Conservation (phyloP, 2,113 vertebrate species). For the Misgurnus anguillicaudatus region DNA sequence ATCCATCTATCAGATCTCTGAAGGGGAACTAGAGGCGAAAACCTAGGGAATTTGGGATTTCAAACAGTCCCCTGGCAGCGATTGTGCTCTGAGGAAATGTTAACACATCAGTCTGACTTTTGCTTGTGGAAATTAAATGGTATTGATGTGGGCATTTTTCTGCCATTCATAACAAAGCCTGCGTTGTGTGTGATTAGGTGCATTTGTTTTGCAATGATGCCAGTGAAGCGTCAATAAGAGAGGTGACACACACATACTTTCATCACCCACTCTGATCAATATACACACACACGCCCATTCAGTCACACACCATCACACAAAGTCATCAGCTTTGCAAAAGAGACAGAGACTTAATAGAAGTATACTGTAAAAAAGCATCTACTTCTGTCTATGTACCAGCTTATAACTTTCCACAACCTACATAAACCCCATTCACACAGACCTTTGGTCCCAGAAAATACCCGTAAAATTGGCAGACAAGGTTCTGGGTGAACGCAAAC, state of each 20-base stretch:
- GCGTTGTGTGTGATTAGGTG: too few species aligned
- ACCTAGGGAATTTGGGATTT: neutral
- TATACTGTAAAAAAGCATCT: too few species aligned
- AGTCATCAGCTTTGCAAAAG: neutral
- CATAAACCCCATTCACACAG: too few species aligned
- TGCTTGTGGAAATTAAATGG: neutral
- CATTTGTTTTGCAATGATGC: neutral
- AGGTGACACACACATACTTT: neutral
- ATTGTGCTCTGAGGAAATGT: slow-evolving; percentile 32
- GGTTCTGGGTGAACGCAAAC: too few species aligned
- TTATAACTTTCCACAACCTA: too few species aligned
- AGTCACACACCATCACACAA: slow-evolving; percentile 26
- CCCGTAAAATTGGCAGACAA: too few species aligned
- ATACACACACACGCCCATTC: slow-evolving; percentile 29
- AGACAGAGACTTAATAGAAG: too few species aligned
- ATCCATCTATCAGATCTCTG: slow-evolving; percentile 19
- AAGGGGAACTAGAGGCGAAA: neutral
- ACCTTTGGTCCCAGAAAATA: too few species aligned
- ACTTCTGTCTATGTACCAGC: too few species aligned
- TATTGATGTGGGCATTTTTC: neutral
- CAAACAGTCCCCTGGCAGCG: neutral
- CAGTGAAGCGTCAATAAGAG: neutral
- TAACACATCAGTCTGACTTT: slow-evolving; percentile 7
- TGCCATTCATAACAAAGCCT: too few species aligned
- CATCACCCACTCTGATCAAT: slow-evolving; percentile 38